Conservation (phyloP, 2,888 invertebrate species). For the Mythimna vitellina region DNA sequence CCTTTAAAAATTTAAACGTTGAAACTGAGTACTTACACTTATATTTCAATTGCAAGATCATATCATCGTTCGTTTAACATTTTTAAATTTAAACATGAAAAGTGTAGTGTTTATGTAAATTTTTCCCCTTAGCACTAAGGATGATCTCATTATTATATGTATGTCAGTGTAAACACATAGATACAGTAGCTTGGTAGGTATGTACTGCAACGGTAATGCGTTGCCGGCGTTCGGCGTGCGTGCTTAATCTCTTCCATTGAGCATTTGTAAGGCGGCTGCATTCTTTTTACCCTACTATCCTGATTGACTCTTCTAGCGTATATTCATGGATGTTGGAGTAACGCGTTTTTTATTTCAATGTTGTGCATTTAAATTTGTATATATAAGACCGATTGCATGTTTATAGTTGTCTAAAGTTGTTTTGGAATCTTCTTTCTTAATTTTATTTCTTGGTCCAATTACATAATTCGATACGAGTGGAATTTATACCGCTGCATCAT, state of each 20-base stretch:
- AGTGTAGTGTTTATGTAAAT: slow-evolving; percentile 54
- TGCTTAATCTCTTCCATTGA: slow-evolving; percentile 85
- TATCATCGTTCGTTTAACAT: slow-evolving; percentile 1
- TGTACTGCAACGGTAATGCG: slow-evolving; percentile 70
- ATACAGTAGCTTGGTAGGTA: slow-evolving; percentile 45
- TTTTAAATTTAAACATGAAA: slow-evolving; percentile 43
- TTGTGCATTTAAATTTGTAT: slow-evolving; percentile 4
- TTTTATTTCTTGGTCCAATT: slow-evolving; percentile 21
- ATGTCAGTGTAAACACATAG: slow-evolving; percentile 72
- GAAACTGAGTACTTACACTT: background rate
- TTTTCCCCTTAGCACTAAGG: slow-evolving; percentile 65
- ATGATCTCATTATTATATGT: slow-evolving; percentile 78
- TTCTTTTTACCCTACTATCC: slow-evolving; percentile 70
- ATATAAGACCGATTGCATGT: background rate
- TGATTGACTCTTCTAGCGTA: slow-evolving; percentile 67
- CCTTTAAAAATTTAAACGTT: no score
- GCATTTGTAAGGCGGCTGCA: slow-evolving; percentile 72
- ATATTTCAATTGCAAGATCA: slow-evolving; percentile 1
- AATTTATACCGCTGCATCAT: slow-evolving; percentile 2
- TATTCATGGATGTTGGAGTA: slow-evolving; percentile 39
- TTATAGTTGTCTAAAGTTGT: background rate
- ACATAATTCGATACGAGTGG: background rate
- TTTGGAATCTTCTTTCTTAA: slow-evolving; percentile 11
- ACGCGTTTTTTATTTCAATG: slow-evolving; percentile 32
- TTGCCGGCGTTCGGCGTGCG: slow-evolving; percentile 70